Evolutionary conservation across 2,113 vertebrate species (phyloP), one percentile per base, ranked within the genome.

Genomic region (Gymnarchus niloticus): DNA sequence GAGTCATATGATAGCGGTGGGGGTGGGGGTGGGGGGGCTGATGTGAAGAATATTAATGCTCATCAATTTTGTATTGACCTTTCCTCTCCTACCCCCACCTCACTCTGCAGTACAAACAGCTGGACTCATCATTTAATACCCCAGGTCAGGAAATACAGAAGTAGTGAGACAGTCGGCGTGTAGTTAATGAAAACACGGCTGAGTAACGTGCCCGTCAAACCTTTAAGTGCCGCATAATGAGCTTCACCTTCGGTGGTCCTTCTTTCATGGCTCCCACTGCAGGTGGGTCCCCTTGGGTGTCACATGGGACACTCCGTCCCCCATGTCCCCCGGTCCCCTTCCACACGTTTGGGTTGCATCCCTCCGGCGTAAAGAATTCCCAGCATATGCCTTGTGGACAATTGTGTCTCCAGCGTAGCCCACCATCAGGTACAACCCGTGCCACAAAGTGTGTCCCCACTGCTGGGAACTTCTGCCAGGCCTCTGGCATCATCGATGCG

Each of bases 31-130:
- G n/a, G n/a, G n/a, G n/a, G n/a, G n/a, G n/a, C n/a, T n/a, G n/a
- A n/a, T 92, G 91, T 92, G 91, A 89, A 88, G 92, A 95, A 94
- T 94, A 93, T 95, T 94, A 93, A 94, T 91, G 91, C 90, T 54
- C 89, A 89, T 95, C 94, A 90, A 93, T 95, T 93, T 94, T 56
- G 76, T 92, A 92, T 92, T 94, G 94, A 94, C 94, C 93, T 94
- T 95, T 94, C 52, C 49, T 61, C 7, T n/a, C 28, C 33, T 90
- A 90, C 89, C 90, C 87, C 54, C 54, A 84, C 85, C 90, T 87
- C 52, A 83, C 88, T 81, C 89, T 86, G 90, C 92, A 92, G 91
- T 91, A 90, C 93, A 94, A 94, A 93, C 91, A 94, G 88, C 90
- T 81, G 86, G 90, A 90, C 84, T 1, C 3, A 52, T 87, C 77